Evolutionary conservation across 2,113 vertebrate genomes (phyloP), one percentile per base, ranked within the genome.

Genomic region (Bucco capensis): DNA sequence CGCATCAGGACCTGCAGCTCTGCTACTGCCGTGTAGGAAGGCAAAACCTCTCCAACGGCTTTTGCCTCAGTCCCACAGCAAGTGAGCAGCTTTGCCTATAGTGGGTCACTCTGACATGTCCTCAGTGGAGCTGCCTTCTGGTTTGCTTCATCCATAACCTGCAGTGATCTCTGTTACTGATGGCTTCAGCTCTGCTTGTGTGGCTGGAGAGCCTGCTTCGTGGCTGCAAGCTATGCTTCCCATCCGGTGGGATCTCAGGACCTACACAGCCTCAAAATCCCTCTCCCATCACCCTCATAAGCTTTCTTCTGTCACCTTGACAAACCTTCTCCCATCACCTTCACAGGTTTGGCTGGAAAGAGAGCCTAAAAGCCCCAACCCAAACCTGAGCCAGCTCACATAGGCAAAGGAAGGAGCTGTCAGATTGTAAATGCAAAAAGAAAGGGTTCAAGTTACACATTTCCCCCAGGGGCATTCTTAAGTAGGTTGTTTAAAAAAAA

Each of bases 51-150:
- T 75, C 31, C 1, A 1, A 1, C 2, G 19, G 89, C n/a, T 81
- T 83, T 58, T 66, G 28, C 42, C 67, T 12, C n/a, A 31, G 38
- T 7, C 44, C 58, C 27, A 31, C 31, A 37, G n/a, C 33, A 30
- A 28, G 14, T 6, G n/a, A 72, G 23, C 57, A 60, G 44, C 57
- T 82, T 53, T 60, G 46, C 27, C 3, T 2, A 9, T 30, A 21
- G n/a, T 1, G 1, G 11, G 19, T 61, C 46, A 5, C 46, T n/a
- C 70, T 31, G 19, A 47, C 30, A 4, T 0, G 0, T 78, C 77
- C 42, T 58, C 3, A 2, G 56, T 30, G 42, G 14, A 23, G 56
- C 37, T 78, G 47, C 21, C 44, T 76, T 62, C 61, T 4, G 3
- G 5, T 31, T 30, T 47, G 28, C 47, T 66, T 50, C 38, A 23